Evolutionary conservation across 2,888 invertebrate genomes (phyloP), one percentile per base, ranked within the genome.

Genomic region (Nesidiocoris tenuis): DNA sequence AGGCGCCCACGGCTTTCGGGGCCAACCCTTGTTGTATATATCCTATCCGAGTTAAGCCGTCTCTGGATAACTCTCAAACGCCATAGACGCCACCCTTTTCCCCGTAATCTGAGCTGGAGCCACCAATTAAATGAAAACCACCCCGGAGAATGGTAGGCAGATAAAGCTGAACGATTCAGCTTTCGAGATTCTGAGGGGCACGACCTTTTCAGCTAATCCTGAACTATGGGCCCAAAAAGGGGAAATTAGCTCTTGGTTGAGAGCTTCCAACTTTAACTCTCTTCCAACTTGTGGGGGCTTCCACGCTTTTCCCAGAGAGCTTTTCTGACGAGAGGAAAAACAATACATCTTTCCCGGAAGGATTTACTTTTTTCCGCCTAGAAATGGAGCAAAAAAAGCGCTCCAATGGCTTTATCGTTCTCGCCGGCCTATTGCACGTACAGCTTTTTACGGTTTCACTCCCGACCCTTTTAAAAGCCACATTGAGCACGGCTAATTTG

Each of bases 401-500:
- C 39, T 39, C 5, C 5, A 39, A 39, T 12, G 39, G 39, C 39
- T 39, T 39, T 12, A 12, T 39, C 39, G 39, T 39, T 39, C 12
- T 39, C 3, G 39, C 39, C 3, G 39, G 12, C 3, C 5, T 12
- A 39, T 12, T 12, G 39, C 39, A 12, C 12, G 39, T 39, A 39
- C 12, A 12, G 39, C 12, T 39, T 39, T 39, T 39, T 12, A 39
- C 39, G 39, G 5, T 39, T 39, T 39, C 12, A 39, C 12, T 12
- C 39, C 61, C 54, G 21, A 19, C 21, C 61, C 61, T 61, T 72
- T 72, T 39, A 72, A 72, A 72, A 72, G 72, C 72, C 72, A 72
- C 72, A 61, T 72, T 61, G 61, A 72, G 72, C 72, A 61, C 39
- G 61, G 72, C 61, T 72, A 72, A 72, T 72, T 72, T 17, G 61